These are phyloP conservation scores for Toxotes jaculatrix DNA, from an alignment of 2,113 vertebrate species.

Conservation along the genomic window DNA sequence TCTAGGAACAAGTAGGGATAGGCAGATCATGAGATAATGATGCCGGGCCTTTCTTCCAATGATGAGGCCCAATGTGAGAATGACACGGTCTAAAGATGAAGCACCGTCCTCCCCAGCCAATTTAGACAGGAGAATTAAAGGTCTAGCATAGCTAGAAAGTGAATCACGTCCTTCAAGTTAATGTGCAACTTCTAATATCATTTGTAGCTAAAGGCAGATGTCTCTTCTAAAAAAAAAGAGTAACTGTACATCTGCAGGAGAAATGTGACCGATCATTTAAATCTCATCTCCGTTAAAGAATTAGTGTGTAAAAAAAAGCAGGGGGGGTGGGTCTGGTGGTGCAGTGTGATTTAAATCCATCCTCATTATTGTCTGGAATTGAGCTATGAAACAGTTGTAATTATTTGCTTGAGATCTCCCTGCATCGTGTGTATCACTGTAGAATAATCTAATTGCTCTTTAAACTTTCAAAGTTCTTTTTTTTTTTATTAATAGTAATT, in stretches of 20 bases:
- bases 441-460: constrained; percentile 40
- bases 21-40: constrained; percentile 78
- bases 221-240: constrained; percentile 54
- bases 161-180: constrained; percentile 69
- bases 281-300: constrained; percentile 45
- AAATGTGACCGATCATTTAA: constrained; percentile 59
- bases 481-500: not conserved
- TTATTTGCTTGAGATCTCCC: not conserved
- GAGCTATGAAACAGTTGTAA: constrained; percentile 2
- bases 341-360: constrained; percentile 22
- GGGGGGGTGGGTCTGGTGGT: no score
- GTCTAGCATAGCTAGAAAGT: constrained; percentile 53
- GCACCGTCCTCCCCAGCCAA: constrained; percentile 73
- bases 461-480: constrained; percentile 27
- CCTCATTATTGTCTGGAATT: constrained; percentile 26
- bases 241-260: constrained; percentile 56
- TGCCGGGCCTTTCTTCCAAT: constrained; percentile 73
- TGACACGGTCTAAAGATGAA: constrained; percentile 83
- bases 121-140: constrained; percentile 76
- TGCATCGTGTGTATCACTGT: not conserved
- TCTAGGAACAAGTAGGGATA: constrained; percentile 52
- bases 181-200: constrained; percentile 70
- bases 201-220: constrained; percentile 73
- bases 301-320: not conserved
- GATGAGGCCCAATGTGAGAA: constrained; percentile 81